Percentiles rank a stretch among this genome's conserved stretches.
phyloP scores from a whole-genome alignment of 2,888 invertebrate species.

The Deladenus siricidicola region DNA sequence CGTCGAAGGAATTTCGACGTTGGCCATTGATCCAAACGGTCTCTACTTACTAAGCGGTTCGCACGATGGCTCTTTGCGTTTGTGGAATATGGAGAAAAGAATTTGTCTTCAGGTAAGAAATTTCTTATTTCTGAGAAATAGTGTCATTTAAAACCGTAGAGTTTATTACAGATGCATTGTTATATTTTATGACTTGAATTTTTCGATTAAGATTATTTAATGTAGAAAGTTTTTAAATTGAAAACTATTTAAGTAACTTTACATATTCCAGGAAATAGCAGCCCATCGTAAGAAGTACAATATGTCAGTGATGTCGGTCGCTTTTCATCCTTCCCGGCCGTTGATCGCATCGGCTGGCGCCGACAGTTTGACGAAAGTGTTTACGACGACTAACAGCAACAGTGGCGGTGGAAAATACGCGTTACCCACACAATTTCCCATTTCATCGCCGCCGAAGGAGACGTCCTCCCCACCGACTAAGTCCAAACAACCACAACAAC shows the following conservation, averaged over 20 bases:
- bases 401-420: neutral
- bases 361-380: conserved; percentile 96
- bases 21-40: conserved; percentile 96
- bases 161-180: too few species aligned
- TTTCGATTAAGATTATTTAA: neutral
- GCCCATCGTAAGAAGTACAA: conserved; percentile 99
- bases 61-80: conserved; percentile 61
- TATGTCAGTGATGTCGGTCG: conserved; percentile 95
- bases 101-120: conserved; percentile 75
- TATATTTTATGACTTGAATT: neutral
- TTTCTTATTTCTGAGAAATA: neutral
- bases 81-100: conserved; percentile 73
- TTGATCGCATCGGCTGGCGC: conserved; percentile 98
- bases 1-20: conserved; percentile 91
- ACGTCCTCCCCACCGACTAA: neutral
- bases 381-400: conserved; percentile 9
- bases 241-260: too few species aligned
- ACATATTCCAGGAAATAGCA: conserved; percentile 70
- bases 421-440: neutral
- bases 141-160: too few species aligned
- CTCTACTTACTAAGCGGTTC: conserved; percentile 90
- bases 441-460: neutral
- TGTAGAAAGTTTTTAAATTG: neutral
- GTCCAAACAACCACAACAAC: too few species aligned
- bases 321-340: conserved; percentile 96